phyloP scores from a whole-genome alignment of 2,797 vertebrate genomes.

The Urosaurus nigricauda region DNA sequence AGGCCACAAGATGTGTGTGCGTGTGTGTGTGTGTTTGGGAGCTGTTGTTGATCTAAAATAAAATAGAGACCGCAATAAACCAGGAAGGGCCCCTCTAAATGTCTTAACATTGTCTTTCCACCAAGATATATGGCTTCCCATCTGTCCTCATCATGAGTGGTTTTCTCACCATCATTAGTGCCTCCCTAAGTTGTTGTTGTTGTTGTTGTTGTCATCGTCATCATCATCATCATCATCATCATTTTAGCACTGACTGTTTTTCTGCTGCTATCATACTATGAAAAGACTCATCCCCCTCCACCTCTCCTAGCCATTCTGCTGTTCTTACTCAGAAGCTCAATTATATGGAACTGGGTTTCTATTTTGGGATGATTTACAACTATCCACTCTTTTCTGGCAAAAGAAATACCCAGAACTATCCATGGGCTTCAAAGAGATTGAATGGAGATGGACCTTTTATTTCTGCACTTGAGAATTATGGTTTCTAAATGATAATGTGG shows the following conservation, averaged over 20 bases:
- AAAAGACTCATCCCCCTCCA: not conserved
- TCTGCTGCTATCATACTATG: conserved; percentile 22
- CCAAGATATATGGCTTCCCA: conserved; percentile 29
- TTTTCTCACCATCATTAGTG: not conserved
- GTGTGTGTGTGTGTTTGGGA: too few species aligned
- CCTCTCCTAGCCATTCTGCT: not conserved
- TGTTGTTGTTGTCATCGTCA: too few species aligned
- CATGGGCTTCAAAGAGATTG: not conserved
- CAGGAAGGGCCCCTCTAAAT: conserved; percentile 24
- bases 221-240: too few species aligned
- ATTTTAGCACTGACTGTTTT: not conserved
- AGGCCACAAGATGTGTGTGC: conserved; percentile 3
- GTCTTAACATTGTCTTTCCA: conserved; percentile 17
- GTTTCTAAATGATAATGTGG: not conserved
- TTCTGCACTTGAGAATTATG: not conserved
- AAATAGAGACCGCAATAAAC: conserved; percentile 17
- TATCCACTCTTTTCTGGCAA: not conserved
- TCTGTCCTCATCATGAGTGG: not conserved
- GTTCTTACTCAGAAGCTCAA: not conserved
- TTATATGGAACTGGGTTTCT: not conserved
- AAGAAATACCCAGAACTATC: not conserved
- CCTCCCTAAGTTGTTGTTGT: not conserved
- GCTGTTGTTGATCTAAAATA: conserved; percentile 27
- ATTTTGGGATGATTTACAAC: not conserved
- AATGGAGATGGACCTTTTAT: not conserved